Evolutionary conservation across 64 coral and sea anemone genomes (phyloP), one percentile per base, ranked within the genome.

Genomic region (Montipora sp.): DNA sequence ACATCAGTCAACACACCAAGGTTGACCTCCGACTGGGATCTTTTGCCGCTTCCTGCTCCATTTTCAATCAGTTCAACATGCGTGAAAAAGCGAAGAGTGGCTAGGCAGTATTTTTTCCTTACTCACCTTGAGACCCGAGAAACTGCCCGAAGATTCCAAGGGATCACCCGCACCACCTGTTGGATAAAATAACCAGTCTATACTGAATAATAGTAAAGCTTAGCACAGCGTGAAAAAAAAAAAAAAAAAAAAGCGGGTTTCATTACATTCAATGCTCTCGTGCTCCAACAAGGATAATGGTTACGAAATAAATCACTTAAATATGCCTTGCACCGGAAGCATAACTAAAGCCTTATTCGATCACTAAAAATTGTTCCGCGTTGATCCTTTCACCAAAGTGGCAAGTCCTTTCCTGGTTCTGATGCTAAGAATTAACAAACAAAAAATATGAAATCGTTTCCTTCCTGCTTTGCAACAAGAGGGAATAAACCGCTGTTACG

Each of bases 61-160:
- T 47, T 9, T 7, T 47, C 12, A 27, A 13, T 36, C 6, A 27
- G 2, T 43, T 14, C 13, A 4, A 14, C 14, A 63, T 12, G 60
- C 14, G 9, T 63, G 60, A 12, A 63, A 63, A 63, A 3, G 60
- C 60, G 2, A 12, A 12, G 14, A 63, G 14, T 63, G 53, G 53
- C 53, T 15, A 16, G 3, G 3, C 14, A 63, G 9, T 0, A 63
- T 63, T 19, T 63, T 63, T 57, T 6, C 36, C 36, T 84, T 47
- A 18, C 82, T 72, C 65, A 85, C 82, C 82, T 85, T 85, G 8
- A 85, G 65, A 3, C 11, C 60, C 47, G 61, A 63, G 19, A 85
- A 16, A n/a, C 48, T 65, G 7, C 63, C 65, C 63, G 82, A 48
- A 71, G 63, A 24, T 72, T 72, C 65, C 4, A 20, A 14, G 82